Conservation (phyloP, 2,888 invertebrate genomes). For the Cecidostiba fungosa region DNA sequence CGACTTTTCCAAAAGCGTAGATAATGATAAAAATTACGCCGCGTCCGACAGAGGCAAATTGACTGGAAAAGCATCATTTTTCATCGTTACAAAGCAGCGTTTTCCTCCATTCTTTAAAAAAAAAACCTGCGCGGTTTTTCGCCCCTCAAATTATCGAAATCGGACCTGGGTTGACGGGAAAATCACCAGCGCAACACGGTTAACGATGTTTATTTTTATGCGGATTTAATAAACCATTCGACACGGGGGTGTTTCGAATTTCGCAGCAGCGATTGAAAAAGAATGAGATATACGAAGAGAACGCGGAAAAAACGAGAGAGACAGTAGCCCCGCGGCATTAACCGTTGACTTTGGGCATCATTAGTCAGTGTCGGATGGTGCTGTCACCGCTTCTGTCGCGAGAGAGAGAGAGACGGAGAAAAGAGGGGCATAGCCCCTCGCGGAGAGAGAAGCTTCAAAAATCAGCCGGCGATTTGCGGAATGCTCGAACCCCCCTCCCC, state of each 20-base stretch:
- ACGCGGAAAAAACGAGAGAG: constrained; percentile 59
- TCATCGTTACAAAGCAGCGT: constrained; percentile 44
- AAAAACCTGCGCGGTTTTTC: constrained; percentile 28
- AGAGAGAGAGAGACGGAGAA: constrained; percentile 12
- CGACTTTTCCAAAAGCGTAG: not conserved
- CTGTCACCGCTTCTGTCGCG: constrained; percentile 71
- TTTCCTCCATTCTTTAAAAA: constrained; percentile 13
- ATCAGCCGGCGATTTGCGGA: constrained; percentile 62
- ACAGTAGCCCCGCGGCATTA: constrained; percentile 69
- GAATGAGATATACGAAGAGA: constrained; percentile 60
- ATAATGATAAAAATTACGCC: constrained; percentile 39
- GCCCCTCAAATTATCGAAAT: constrained; percentile 47
- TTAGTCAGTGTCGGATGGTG: constrained; percentile 74
- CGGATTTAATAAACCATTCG: constrained; percentile 72
- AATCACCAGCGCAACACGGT: constrained; percentile 10
- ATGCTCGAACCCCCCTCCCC: constrained; percentile 46
- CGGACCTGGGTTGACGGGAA: not conserved
- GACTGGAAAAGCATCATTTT: constrained; percentile 31
- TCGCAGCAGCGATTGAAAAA: constrained; percentile 61
- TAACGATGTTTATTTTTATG: constrained; percentile 72
- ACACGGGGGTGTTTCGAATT: constrained; percentile 69
- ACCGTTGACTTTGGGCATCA: constrained; percentile 73
- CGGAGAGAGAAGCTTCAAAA: constrained; percentile 65
- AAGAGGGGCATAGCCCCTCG: constrained; percentile 50
- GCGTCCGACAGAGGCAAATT: not conserved